Evolutionary conservation across 2,113 vertebrate species (phyloP).

Genomic region (Donacobius atricapilla): DNA sequence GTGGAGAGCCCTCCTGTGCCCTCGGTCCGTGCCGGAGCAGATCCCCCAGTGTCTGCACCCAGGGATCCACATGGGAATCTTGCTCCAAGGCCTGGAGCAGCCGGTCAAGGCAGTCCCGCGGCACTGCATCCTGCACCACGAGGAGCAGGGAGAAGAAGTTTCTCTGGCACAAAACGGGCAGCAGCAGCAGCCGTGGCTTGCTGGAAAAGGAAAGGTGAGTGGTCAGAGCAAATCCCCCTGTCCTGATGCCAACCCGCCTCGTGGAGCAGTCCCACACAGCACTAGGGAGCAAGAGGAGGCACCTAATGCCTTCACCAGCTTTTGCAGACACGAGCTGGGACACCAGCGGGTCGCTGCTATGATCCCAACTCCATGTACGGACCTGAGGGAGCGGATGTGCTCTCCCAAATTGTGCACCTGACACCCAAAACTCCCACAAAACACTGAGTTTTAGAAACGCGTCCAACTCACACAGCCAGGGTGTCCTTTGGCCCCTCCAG

Average conservation of each 20-base stretch:
- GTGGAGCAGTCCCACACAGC: fast-evolving
- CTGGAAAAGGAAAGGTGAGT: conserved; percentile 24
- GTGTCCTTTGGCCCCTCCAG: background rate
- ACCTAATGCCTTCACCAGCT: background rate
- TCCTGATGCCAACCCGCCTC: fast-evolving
- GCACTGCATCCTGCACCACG: conserved; percentile 52
- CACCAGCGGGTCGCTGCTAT: fast-evolving
- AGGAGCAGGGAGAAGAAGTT: conserved; percentile 85
- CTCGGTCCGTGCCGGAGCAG: conserved; percentile 67
- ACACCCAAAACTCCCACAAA: fast-evolving
- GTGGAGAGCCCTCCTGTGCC: background rate
- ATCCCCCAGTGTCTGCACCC: conserved; percentile 69
- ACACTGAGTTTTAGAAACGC: fast-evolving
- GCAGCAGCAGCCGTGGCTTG: conserved; percentile 80
- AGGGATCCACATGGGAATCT: conserved; percentile 66
- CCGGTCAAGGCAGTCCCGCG: conserved; percentile 29
- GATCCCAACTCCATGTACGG: fast-evolving
- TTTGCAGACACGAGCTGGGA: background rate
- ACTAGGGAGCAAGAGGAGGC: background rate
- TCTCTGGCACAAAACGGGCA: conserved; percentile 78
- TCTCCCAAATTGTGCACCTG: fast-evolving
- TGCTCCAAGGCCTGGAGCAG: conserved; percentile 70
- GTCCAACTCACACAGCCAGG: conserved; percentile 33
- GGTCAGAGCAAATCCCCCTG: fast-evolving
- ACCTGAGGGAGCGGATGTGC: fast-evolving